Evolutionary conservation across 37 sponge, comb jelly and placozoan species (phyloP), one percentile per base, ranked within the genome.

Genomic region (Diacarnus erythraeanus): DNA sequence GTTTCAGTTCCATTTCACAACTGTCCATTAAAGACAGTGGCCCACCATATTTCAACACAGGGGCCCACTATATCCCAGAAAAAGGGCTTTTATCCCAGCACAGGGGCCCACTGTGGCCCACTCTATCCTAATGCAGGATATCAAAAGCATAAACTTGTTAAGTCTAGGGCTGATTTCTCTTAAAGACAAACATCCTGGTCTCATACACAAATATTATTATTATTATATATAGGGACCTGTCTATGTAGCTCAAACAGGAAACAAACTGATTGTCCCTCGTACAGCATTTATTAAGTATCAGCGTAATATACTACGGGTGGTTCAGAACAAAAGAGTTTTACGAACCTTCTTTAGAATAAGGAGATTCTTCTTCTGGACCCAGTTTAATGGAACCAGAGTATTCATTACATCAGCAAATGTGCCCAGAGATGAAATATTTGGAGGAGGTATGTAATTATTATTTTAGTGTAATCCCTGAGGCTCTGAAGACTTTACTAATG

Each of bases 381-480:
- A 61, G 1, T 59, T 60, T 61, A 76, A 60, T 40, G 77, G 77
- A 8, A 60, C 61, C 2, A 59, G 60, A 30, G 22, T 22, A 6
- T 76, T 76, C 42, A 9, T 3, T 6, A 37, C 35, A 35, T 38
- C 1, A 38, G 61, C 77, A 23, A 18, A 18, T 71, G 71, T 43
- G 71, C 77, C 61, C 21, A 51, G 26, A 22, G 74, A 54, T 30
- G 36, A 56, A 12, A 74, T 74, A 27, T 74, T 42, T 41, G 74
- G 74, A 74, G 74, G 74, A 74, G 74, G 74, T 74, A 29, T 8
- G 12, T 47, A n/a, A n/a, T n/a, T n/a, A n/a, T n/a, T n/a, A n/a
- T n/a, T n/a, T n/a, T n/a, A n/a, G n/a, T n/a, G n/a, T n/a, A n/a
- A n/a, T n/a, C n/a, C n/a, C n/a, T n/a, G n/a, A n/a, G n/a, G n/a